Conservation (phyloP, 2,113 vertebrate species). For the Phoxinus phoxinus region DNA sequence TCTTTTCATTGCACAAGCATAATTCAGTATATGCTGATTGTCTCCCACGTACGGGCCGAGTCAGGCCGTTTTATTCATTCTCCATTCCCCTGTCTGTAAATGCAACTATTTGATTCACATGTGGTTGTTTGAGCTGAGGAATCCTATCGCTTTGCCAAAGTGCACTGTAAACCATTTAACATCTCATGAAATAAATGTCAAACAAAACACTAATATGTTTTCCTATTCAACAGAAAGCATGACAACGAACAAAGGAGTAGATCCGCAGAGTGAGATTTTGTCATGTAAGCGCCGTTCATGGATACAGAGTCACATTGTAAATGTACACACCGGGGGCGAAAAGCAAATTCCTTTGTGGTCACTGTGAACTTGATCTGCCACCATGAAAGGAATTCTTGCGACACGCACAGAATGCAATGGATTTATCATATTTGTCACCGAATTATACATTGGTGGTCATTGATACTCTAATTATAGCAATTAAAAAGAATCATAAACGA, state of each 20-base stretch:
- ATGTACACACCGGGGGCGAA: slow-evolving; percentile 71
- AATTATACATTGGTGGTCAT: background rate
- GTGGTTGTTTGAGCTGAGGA: background rate
- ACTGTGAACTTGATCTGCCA: slow-evolving; percentile 60
- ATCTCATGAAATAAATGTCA: background rate
- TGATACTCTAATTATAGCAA: background rate
- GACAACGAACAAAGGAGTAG: slow-evolving; percentile 12
- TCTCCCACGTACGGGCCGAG: background rate
- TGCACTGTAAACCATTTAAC: background rate
- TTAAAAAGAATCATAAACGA: background rate
- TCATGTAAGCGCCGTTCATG: slow-evolving; percentile 59
- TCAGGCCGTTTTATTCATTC: background rate
- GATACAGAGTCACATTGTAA: slow-evolving; percentile 71
- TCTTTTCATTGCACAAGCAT: background rate
- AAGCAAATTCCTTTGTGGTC: slow-evolving; percentile 67
- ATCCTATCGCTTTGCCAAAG: slow-evolving; percentile 9
- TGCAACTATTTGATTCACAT: slow-evolving; percentile 7
- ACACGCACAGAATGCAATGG: background rate
- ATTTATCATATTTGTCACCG: background rate
- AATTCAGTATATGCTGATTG: background rate
- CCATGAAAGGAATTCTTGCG: slow-evolving; percentile 51
- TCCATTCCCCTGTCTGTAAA: background rate
- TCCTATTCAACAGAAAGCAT: background rate
- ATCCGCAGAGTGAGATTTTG: slow-evolving; percentile 34
- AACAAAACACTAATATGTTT: background rate